A percentile compares a stretch with the other conserved stretches of the same genome.
phyloP scores from a whole-genome alignment of 64 coral and sea anemone genomes.

The Hydrozoanthus tunicans region DNA sequence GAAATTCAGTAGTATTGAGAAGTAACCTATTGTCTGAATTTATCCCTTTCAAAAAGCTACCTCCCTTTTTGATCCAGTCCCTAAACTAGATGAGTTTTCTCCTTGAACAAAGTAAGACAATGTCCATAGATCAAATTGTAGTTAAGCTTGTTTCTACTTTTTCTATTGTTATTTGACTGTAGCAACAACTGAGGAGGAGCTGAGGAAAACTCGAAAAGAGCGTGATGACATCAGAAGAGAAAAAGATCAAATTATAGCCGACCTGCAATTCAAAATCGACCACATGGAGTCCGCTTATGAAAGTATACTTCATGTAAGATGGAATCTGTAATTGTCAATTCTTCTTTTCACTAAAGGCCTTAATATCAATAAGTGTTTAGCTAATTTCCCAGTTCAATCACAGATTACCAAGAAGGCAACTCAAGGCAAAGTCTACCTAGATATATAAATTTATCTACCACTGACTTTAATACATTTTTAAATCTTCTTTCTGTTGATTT shows the following conservation, averaged over 20 bases:
- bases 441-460: too few relatives aligned
- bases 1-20: too few relatives aligned
- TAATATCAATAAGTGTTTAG: background rate
- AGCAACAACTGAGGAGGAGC: constrained; percentile 90
- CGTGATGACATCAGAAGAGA: constrained; percentile 91
- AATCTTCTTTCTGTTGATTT: background rate
- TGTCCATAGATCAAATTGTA: background rate
- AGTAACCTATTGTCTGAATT: too few relatives aligned
- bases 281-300: constrained; percentile 99
- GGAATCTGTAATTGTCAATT: background rate
- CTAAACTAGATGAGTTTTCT: too few relatives aligned
- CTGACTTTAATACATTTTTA: background rate
- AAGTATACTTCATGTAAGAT: constrained; percentile 94
- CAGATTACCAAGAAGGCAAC: too few relatives aligned
- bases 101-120: too few relatives aligned
- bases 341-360: too few relatives aligned
- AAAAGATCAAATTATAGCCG: constrained; percentile 96
- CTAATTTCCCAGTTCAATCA: background rate
- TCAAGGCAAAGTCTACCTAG: too few relatives aligned
- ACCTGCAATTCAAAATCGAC: constrained; percentile 98
- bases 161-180: background rate
- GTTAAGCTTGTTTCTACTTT: background rate
- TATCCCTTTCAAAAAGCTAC: too few relatives aligned
- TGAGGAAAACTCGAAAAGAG: constrained; percentile 81
- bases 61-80: too few relatives aligned